Conservation (phyloP, 1,140 invertebrate species). For the Drosophila lowei region DNA sequence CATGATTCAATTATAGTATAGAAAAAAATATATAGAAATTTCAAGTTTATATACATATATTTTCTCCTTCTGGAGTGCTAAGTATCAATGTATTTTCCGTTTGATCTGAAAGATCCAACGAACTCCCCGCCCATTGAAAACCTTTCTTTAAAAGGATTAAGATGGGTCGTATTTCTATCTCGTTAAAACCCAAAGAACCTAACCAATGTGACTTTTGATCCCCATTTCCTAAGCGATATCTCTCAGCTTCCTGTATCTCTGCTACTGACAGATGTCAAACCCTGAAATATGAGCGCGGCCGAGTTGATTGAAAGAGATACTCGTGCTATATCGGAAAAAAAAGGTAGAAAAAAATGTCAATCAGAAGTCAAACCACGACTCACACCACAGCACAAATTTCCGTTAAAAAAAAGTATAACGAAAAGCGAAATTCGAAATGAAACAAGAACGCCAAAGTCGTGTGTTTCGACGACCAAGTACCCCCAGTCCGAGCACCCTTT, state of each 20-base stretch:
- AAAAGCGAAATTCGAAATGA: conserved; percentile 31
- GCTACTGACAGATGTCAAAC: conserved; percentile 62
- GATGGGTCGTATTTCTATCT: too few species aligned
- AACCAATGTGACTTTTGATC: neutral
- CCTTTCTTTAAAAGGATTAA: too few species aligned
- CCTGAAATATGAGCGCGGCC: conserved; percentile 61
- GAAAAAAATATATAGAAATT: too few species aligned
- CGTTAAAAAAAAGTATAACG: conserved; percentile 38
- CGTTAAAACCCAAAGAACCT: neutral
- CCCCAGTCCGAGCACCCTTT: neutral
- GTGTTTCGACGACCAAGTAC: too few species aligned
- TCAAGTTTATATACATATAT: too few species aligned
- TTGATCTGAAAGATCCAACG: too few species aligned
- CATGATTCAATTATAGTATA: too few species aligned
- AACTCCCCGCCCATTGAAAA: too few species aligned
- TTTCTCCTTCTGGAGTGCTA: too few species aligned
- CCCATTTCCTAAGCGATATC: conserved; percentile 39
- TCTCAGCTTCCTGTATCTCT: conserved; percentile 52
- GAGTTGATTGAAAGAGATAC: conserved; percentile 44
- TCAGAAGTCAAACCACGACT: conserved; percentile 73
- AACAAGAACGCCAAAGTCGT: conserved; percentile 5
- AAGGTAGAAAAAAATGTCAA: conserved; percentile 64
- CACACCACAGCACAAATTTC: conserved; percentile 71
- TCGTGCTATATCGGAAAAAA: conserved; percentile 22
- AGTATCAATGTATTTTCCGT: too few species aligned